Base-by-base conservation (phyloP, 2,797 vertebrate species). In the Loris lydekkerianus region DNA sequence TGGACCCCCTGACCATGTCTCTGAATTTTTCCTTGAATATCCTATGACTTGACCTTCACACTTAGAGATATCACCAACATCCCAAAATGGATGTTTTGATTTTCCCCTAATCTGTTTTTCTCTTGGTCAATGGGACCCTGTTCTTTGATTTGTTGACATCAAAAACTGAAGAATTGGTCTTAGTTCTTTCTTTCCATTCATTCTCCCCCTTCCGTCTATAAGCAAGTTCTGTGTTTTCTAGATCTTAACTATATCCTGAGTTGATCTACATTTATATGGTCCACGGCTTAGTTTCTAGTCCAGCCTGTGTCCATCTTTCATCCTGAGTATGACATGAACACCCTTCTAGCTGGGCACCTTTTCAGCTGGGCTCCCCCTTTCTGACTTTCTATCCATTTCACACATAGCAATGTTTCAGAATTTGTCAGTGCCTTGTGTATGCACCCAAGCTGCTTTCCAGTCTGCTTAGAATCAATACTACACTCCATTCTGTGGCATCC, bases 401-500 rank as follows among this genome's bases (percentile, higher is more conserved):
- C 10, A n/a, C 3, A 18, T 7, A 18, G n/a, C 1, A n/a, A 82
- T 14, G 0, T 43, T 72, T 61, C 14, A 18, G 27, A 31, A 53
- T 6, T 5, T 73, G 5, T 49, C 17, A 15, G 0, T 20, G 46
- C 40, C 23, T 10, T 56, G 29, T 40, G 40, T 31, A 29, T 60
- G 46, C 2, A 3, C 3, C 10, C 10, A 20, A 23, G 25, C 9
- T 2, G 15, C 31, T 34, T 34, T 31, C 23, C 0, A 0, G 2
- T 1, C 10, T 2, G 17, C 8, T 18, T 15, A 6, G 14, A 27
- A 61, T 53, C 4, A 53, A 8, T 21, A 3, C 40, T 21, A 70
- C 23, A 13, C 3, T 43, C 49, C 2, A 1, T 11, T 25, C 8
- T 0, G 0, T 23, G 63, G 27, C 40, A n/a, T 65, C 17, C 5